phyloP scores from a whole-genome alignment of 1,140 invertebrate genomes.

The Linepithema humile region DNA sequence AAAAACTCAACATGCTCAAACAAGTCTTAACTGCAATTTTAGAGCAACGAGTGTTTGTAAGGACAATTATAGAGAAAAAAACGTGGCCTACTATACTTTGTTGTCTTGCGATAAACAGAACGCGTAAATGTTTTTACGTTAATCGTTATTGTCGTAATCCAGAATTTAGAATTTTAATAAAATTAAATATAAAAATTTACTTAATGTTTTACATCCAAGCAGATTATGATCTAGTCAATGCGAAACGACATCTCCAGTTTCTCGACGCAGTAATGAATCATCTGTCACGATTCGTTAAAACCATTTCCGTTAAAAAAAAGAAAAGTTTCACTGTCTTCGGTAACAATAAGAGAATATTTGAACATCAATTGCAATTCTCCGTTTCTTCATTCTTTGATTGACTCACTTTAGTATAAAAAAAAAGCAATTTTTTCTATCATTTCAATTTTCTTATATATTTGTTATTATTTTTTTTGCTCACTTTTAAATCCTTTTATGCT shows the following conservation, averaged over 20 bases:
- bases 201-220: background rate
- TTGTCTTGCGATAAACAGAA: too few species aligned
- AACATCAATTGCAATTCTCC: too few species aligned
- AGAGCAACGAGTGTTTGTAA: too few species aligned
- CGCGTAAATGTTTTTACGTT: background rate
- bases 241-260: background rate
- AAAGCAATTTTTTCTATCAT: background rate
- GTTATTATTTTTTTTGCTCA: background rate
- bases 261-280: background rate
- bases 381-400: background rate
- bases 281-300: background rate
- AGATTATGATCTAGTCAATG: background rate
- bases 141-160: background rate
- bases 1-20: too few species aligned
- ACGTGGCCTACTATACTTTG: too few species aligned
- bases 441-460: background rate
- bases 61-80: too few species aligned
- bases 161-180: slow-evolving; percentile 5
- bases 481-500: too few species aligned
- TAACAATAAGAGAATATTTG: background rate
- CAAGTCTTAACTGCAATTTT: too few species aligned
- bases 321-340: background rate
- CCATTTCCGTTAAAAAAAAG: background rate
- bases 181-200: background rate
- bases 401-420: background rate